phyloP scores from a whole-genome alignment of 2,113 vertebrate species.

The Synodontis membranacea region DNA sequence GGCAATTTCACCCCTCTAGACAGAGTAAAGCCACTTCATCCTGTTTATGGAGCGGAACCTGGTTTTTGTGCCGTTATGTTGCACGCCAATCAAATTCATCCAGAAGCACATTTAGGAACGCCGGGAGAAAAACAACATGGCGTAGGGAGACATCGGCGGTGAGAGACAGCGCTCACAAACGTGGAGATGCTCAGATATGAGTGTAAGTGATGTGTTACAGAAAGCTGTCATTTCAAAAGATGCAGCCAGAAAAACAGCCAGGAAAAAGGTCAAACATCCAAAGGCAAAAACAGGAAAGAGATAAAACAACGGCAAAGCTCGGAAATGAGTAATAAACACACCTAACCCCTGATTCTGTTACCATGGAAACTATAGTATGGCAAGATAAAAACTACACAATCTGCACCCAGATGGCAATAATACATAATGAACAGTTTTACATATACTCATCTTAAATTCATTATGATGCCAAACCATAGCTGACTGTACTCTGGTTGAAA shows the following conservation, averaged over 20 bases:
- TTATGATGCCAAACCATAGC: not conserved
- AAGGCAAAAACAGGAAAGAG: not conserved
- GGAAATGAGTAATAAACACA: not conserved
- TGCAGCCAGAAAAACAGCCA: not conserved
- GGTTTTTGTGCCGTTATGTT: not conserved
- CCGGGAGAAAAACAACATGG: not conserved
- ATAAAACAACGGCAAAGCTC: not conserved
- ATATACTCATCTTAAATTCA: not conserved
- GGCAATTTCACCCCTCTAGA: too few species aligned
- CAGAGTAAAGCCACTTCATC: not conserved
- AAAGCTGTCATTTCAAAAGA: not conserved
- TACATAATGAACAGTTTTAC: not conserved
- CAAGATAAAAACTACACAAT: not conserved
- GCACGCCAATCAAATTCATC: not conserved
- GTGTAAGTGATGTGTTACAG: not conserved
- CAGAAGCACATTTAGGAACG: not conserved
- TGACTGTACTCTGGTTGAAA: not conserved
- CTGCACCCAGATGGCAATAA: not conserved
- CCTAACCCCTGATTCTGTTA: not conserved
- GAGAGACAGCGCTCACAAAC: not conserved
- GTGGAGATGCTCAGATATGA: not conserved
- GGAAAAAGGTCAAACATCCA: not conserved
- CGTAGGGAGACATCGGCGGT: not conserved
- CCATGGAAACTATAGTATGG: constrained; percentile 8
- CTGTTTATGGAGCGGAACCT: not conserved